Conservation (phyloP, 2,113 vertebrate genomes). For the Hemiscyllium ocellatum region DNA sequence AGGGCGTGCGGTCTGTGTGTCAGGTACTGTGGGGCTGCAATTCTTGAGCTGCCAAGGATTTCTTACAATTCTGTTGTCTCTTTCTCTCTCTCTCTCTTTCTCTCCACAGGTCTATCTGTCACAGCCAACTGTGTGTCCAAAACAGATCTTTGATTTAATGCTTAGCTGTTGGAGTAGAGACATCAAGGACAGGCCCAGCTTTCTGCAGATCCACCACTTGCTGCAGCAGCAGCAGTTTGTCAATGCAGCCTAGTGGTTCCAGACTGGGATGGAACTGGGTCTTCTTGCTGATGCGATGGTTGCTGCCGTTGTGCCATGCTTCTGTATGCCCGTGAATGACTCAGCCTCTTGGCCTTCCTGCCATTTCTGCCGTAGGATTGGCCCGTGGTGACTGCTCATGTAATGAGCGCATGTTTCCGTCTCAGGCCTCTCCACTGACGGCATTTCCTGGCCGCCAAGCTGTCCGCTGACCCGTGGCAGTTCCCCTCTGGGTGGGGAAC, state of each 20-base stretch:
- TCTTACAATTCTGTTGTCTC: background rate
- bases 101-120: constrained; percentile 62
- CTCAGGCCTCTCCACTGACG: background rate
- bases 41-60: too few relatives aligned
- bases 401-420: background rate
- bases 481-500: background rate
- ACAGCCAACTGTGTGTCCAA: constrained; percentile 64
- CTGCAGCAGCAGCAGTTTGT: constrained; percentile 68
- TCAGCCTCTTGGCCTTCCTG: constrained; percentile 44
- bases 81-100: too few relatives aligned
- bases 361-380: constrained; percentile 35
- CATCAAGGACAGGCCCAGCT: constrained; percentile 62
- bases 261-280: constrained; percentile 15
- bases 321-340: constrained; percentile 40
- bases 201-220: constrained; percentile 64
- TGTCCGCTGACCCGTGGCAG: background rate
- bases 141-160: constrained; percentile 70
- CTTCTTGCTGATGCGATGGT: constrained; percentile 35
- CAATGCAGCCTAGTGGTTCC: constrained; percentile 51
- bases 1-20: background rate
- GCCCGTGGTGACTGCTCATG: constrained; percentile 41
- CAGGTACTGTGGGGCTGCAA: background rate
- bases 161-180: constrained; percentile 72
- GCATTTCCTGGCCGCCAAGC: background rate
- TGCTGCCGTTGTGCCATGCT: constrained; percentile 41